Percentiles rank a stretch among this genome's conserved stretches.
Evolutionary conservation across 2,888 invertebrate species (phyloP).

Genomic region (Busseola fusca): DNA sequence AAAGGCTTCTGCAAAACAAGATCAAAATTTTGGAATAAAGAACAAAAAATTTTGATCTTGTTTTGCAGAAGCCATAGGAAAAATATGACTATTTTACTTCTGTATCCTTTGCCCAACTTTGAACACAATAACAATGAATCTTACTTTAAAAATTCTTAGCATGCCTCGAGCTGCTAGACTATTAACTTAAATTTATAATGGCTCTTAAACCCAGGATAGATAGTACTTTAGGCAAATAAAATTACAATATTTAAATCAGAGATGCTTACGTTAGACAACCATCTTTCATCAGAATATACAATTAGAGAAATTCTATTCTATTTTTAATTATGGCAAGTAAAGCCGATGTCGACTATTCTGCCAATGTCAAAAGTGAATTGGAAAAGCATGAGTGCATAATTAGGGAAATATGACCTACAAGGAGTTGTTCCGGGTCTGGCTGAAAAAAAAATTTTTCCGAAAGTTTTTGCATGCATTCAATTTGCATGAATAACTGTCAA

Average conservation of each 20-base stretch:
- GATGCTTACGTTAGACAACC: background rate
- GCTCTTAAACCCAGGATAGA: conserved; percentile 45
- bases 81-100: conserved; percentile 7
- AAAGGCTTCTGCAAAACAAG: too few species aligned
- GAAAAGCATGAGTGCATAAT: too few species aligned
- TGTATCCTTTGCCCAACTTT: conserved; percentile 9
- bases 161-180: conserved; percentile 34
- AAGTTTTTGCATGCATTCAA: too few species aligned
- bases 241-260: conserved; percentile 51
- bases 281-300: conserved; percentile 5
- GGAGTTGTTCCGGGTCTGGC: too few species aligned
- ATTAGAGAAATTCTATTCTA: too few species aligned
- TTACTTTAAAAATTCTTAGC: conserved; percentile 50
- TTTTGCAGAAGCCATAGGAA: background rate
- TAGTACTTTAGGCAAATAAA: conserved; percentile 44
- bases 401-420: too few species aligned
- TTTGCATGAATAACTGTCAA: too few species aligned
- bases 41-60: background rate
- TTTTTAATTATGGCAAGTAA: too few species aligned
- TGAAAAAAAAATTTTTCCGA: too few species aligned
- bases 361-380: too few species aligned
- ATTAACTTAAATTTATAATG: conserved; percentile 51
- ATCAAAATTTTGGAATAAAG: too few species aligned
- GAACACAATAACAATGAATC: conserved; percentile 27
- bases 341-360: too few species aligned